Evolutionary conservation across 2,888 invertebrate genomes (phyloP).

Genomic region (Plebejus melissa): DNA sequence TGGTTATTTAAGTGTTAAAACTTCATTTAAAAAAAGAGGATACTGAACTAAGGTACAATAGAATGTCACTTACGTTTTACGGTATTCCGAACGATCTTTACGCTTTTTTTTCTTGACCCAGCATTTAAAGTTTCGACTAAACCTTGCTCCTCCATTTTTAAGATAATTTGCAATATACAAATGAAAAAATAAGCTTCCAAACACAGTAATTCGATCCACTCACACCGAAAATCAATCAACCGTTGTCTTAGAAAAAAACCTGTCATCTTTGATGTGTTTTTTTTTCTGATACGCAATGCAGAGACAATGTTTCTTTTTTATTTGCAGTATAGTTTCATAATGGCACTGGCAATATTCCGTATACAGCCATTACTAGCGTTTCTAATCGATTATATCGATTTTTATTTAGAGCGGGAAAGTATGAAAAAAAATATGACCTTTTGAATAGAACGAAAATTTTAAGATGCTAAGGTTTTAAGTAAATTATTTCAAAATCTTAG

Average conservation of each 20-base stretch:
- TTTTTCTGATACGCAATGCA: neutral
- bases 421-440: constrained; percentile 8
- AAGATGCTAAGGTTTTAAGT: too few species aligned
- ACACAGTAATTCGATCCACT: neutral
- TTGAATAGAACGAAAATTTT: neutral
- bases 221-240: constrained; percentile 6
- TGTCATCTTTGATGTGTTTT: constrained; percentile 2
- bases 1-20: too few species aligned
- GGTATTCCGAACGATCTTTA: constrained; percentile 8
- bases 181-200: constrained; percentile 7
- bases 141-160: constrained; percentile 13
- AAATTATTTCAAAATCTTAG: too few species aligned
- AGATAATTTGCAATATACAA: constrained; percentile 3
- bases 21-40: neutral
- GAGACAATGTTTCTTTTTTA: too few species aligned
- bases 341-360: too few species aligned
- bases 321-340: too few species aligned
- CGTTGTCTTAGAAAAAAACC: neutral
- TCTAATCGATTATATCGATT: neutral
- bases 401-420: neutral
- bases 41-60: neutral
- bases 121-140: constrained; percentile 10
- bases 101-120: constrained; percentile 13
- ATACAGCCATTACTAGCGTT: neutral
- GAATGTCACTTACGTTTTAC: constrained; percentile 13